phyloP scores from a whole-genome alignment of 2,113 vertebrate species.

The Halcyon senegalensis region DNA sequence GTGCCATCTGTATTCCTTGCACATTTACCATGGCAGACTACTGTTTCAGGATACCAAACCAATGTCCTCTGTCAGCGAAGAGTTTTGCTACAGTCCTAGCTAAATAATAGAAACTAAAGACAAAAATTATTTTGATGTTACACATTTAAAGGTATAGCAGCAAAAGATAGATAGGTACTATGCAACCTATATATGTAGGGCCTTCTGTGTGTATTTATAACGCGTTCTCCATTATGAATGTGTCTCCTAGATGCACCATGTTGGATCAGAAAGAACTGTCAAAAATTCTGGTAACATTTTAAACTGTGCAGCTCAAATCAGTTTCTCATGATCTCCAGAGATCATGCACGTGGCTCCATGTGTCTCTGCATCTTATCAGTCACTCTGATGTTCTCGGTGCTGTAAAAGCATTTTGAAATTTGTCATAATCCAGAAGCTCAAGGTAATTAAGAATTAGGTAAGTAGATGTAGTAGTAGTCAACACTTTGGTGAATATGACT shows the following conservation, averaged over 20 bases:
- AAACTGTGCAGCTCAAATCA: not conserved
- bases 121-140: not conserved
- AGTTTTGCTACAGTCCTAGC: not conserved
- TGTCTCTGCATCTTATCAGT: not conserved
- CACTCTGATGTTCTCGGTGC: not conserved
- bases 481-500: not conserved
- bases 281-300: not conserved
- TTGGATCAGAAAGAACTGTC: not conserved
- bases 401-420: not conserved
- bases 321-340: not conserved
- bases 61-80: not conserved
- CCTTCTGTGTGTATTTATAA: not conserved
- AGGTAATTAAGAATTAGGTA: not conserved
- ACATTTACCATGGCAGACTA: not conserved
- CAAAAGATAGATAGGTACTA: not conserved
- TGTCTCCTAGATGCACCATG: not conserved
- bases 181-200: not conserved
- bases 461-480: not conserved
- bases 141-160: not conserved
- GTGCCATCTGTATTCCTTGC: not conserved
- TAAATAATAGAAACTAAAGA: not conserved
- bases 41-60: not conserved
- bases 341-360: not conserved
- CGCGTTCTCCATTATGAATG: not conserved
- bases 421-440: not conserved